Percentiles rank a stretch among this genome's conserved stretches.
Evolutionary conservation across 1,140 invertebrate species (phyloP).

Genomic region (Proctacanthus coquilletti): DNA sequence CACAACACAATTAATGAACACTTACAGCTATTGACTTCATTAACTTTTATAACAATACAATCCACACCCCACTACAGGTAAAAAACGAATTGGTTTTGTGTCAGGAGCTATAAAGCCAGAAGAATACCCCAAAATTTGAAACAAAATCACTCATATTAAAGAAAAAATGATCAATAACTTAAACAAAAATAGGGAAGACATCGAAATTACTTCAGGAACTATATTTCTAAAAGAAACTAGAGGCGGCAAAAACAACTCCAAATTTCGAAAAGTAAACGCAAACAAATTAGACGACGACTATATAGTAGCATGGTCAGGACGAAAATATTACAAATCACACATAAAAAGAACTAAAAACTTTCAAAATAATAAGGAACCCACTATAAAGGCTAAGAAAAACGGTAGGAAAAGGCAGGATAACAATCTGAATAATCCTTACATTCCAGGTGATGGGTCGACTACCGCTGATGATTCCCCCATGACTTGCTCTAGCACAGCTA

Average conservation of each 20-base stretch:
- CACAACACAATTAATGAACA: background rate
- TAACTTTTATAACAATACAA: slow-evolving; percentile 2
- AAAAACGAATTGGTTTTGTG: background rate
- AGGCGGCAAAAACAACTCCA: slow-evolving; percentile 1
- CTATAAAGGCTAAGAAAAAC: background rate
- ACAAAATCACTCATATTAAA: background rate
- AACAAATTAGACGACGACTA: background rate
- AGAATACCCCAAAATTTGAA: background rate
- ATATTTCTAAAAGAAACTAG: background rate
- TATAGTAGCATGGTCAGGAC: background rate
- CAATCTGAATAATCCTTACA: background rate
- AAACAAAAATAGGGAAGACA: background rate
- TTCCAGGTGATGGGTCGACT: background rate
- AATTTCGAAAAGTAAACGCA: background rate
- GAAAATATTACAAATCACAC: background rate
- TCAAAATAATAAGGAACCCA: background rate
- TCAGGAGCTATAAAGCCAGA: background rate
- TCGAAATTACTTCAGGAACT: background rate
- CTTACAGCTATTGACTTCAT: background rate
- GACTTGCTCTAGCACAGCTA: background rate
- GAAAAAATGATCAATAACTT: background rate
- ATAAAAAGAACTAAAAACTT: background rate
- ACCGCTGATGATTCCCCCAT: background rate
- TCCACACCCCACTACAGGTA: background rate
- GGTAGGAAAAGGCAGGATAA: background rate